Base-by-base conservation (phyloP, 1,140 invertebrate species). In the Drusus annulatus region DNA sequence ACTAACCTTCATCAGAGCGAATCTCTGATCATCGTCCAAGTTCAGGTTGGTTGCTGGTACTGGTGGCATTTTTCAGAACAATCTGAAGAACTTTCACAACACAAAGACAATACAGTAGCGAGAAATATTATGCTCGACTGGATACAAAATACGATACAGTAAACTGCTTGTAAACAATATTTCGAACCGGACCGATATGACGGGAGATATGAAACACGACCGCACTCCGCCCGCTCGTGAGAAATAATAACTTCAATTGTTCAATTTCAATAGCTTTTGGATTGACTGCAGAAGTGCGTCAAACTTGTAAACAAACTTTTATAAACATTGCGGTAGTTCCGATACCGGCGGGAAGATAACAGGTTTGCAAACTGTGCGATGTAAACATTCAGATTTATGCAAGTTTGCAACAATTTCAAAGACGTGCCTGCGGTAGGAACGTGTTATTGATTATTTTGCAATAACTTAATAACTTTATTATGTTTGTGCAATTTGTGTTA, bases 1-100 rank as follows among this genome's bases (percentile, higher is more conserved):
- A 45, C 36, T 13, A 45, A 94, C 93, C 91, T 93, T 94, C 91
- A 93, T 93, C 63, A 94, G 86, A 16, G 92, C 91, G 82, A 94
- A 93, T 78, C 91, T 89, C 80, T 93, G 91, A 82, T 93, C 91
- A 84, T 94, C 93, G 78, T 90, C 89, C 80, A 90, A 88, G 31
- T 86, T 88, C 62, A 88, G 84, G 15, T 87, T 86, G 56, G 83
- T 73, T 28, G 87, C 86, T 10, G 86, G 85, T 63, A 87, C 84
- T 17, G 89, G 88, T 60, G 88, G 87, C 88, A 89, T 90, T 83
- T 83, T 86, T 65, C 8, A 45, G 1, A 45, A 10, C 5, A 13
- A 17, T 51, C 5, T 50, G 17, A 71, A 71, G 16, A 65, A 54
- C 50, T 25, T 6, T 54, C 69, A 74, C 50, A 74, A 74, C 50